phyloP scores from a whole-genome alignment of 2,888 invertebrate species.

The Folsomia manolachei region DNA sequence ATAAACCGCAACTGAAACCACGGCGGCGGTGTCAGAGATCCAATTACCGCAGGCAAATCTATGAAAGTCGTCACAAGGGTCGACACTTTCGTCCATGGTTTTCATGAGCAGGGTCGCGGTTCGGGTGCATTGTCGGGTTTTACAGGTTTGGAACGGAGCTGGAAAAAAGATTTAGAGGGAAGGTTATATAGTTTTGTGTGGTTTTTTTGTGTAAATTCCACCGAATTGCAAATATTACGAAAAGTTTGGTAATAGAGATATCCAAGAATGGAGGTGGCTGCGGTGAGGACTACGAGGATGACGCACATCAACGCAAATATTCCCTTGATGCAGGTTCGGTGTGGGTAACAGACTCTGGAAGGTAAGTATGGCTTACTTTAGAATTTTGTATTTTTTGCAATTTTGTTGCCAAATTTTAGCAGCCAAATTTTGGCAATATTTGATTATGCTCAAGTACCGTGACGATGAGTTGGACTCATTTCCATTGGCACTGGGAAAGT shows the following conservation, averaged over 20 bases:
- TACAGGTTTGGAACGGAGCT: slow-evolving; percentile 46
- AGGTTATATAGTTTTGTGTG: too few relatives aligned
- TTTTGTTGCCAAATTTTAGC: too few relatives aligned
- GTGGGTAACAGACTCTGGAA: neutral
- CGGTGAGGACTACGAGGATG: slow-evolving; percentile 26
- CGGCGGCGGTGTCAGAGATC: slow-evolving; percentile 45
- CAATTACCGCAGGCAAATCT: slow-evolving; percentile 47
- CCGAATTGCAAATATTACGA: slow-evolving; percentile 27
- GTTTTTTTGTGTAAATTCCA: neutral
- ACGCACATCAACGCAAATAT: slow-evolving; percentile 23
- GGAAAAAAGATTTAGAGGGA: neutral
- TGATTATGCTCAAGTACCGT: too few relatives aligned
- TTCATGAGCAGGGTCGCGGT: slow-evolving; percentile 45
- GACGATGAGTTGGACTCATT: slow-evolving; percentile 10
- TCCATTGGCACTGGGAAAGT: slow-evolving; percentile 16
- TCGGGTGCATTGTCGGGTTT: slow-evolving; percentile 40
- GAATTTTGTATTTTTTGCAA: neutral
- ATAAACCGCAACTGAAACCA: slow-evolving; percentile 42
- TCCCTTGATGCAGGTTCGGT: slow-evolving; percentile 18
- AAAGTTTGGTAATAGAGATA: slow-evolving; percentile 40
- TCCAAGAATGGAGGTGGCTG: slow-evolving; percentile 27
- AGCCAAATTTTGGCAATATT: too few relatives aligned
- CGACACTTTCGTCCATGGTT: slow-evolving; percentile 46
- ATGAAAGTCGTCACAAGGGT: slow-evolving; percentile 38
- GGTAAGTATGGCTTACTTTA: neutral